Base-by-base conservation (phyloP, 2,888 invertebrate species). In the Pachymerium ferrugineum region DNA sequence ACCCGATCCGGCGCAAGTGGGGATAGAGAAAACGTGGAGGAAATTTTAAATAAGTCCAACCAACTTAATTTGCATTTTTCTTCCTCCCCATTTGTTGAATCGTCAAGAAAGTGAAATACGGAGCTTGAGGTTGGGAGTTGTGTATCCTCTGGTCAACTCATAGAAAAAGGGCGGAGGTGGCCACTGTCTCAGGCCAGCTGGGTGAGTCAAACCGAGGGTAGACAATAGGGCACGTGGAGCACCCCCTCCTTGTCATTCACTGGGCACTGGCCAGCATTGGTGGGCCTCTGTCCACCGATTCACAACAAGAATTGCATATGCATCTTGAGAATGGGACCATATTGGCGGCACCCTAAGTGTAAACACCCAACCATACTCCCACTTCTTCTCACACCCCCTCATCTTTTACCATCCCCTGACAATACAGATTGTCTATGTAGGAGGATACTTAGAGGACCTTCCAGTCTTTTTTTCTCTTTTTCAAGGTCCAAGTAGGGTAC, bases 221-320 rank as follows among this genome's bases (percentile, higher is more conserved):
- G 69, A 69, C 69, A 30, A 69, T 22, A 69, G 33, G 69, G 33
- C 69, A 69, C 33, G 69, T 33, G 31, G 62, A 62, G 28, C 38
- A 33, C 38, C 71, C 71, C 71, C 28, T 71, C 28, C 71, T 38
- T 71, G 71, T 71, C 71, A 71, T 71, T 71, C 42, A 38, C 28
- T 28, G 38, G 28, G 71, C 28, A 35, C 35, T 71, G 33, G 38
- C 28, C 28, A 33, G 71, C 28, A 35, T 71, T 71, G 33, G 38
- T 33, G 42, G 28, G 31, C 71, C 71, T 28, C 71, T 38, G 35
- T 71, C 35, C 71, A n/a, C n/a, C n/a, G n/a, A n/a, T n/a, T n/a
- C n/a, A 71, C 71, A 71, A 71, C 71, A 71, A 71, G 71, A 71
- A 62, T 38, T 71, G 71, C 71, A 71, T 71, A 71, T 71, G 71